phyloP scores from a whole-genome alignment of 2,888 invertebrate genomes.

The Scaptomyza parva region DNA sequence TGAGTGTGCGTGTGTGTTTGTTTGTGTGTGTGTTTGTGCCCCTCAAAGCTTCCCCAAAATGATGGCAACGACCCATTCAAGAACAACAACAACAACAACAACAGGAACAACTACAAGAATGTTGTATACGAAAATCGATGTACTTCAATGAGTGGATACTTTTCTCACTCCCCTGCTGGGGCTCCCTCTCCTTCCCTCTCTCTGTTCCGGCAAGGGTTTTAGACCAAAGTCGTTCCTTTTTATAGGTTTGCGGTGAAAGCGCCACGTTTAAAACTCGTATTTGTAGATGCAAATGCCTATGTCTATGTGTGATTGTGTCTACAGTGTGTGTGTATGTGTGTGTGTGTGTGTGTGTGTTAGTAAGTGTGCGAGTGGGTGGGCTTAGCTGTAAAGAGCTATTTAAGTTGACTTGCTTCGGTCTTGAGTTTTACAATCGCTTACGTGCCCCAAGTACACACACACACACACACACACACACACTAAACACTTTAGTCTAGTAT shows the following conservation, averaged over 20 bases:
- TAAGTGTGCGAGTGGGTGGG: slow-evolving; percentile 25
- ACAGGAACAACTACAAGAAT: slow-evolving; percentile 62
- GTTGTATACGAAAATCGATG: slow-evolving; percentile 74
- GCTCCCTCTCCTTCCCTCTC: neutral
- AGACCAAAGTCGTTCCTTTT: slow-evolving; percentile 57
- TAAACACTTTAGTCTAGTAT: neutral
- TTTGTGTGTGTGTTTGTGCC: neutral
- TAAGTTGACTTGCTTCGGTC: slow-evolving; percentile 62
- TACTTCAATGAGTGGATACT: slow-evolving; percentile 63
- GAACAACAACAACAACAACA: slow-evolving; percentile 50
- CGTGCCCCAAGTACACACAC: slow-evolving; percentile 29
- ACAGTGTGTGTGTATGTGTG: slow-evolving; percentile 6
- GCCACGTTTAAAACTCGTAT: slow-evolving; percentile 62
- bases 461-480: neutral
- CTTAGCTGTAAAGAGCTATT: slow-evolving; percentile 65
- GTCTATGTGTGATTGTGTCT: slow-evolving; percentile 17
- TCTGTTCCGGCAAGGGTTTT: slow-evolving; percentile 44
- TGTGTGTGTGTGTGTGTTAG: neutral
- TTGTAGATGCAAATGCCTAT: slow-evolving; percentile 47
- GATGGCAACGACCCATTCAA: slow-evolving; percentile 5
- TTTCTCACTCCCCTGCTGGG: slow-evolving; percentile 14
- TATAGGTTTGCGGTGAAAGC: slow-evolving; percentile 74
- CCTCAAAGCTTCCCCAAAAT: neutral
- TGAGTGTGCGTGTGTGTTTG: slow-evolving; percentile 5
- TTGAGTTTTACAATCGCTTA: slow-evolving; percentile 64